Evolutionary conservation across 2,113 vertebrate species (phyloP), one percentile per base, ranked within the genome.

Genomic region (Ptyas mucosa): DNA sequence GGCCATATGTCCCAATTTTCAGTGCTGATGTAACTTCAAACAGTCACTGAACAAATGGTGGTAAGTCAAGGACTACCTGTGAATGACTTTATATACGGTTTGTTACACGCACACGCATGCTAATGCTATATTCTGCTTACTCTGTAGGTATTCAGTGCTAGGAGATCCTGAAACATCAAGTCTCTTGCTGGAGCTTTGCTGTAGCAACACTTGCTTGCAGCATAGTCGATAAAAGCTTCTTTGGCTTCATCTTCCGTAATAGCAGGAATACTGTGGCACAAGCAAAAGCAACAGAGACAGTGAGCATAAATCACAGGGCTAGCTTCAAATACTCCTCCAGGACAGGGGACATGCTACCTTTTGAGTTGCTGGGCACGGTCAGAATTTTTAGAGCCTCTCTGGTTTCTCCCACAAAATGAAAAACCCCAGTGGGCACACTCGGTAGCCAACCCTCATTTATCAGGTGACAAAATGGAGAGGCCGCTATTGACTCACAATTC

Each of bases 111-210:
- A 20, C 8, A 81, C 18, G 23, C 18, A 3, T 39, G 18, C 3
- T 21, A 43, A 7, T 1, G 1, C 14, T 53, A 15, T 4, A 53
- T 21, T 69, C 89, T 87, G 26, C 87, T 91, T 93, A 93, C 93
- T 58, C 90, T 57, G 85, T 96, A 98, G 1, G 97, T 98, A 90
- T 95, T 97, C 87, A 97, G 97, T 15, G 97, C 89, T 34, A 95
- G 95, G 95, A 97, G 96, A 23, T 69, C 93, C 46, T 96, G 96
- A 91, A 97, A 96, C 34, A 94, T 89, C 23, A 97, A 97, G 88
- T 98, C 96, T 95, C 95, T 96, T 20, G 93, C 97, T 49, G 97
- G 97, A 46, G 91, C 86, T 34, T 88, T 39, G n/a, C 95, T 96
- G 92, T 97, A 97, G 94, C 97, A 98, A 89, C 96, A 97, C 43